A percentile compares a stretch with the other conserved stretches of the same genome.
These are phyloP conservation scores for Kryptolebias marmoratus DNA, from an alignment of 2,113 vertebrate genomes.

Conservation along the genomic window DNA sequence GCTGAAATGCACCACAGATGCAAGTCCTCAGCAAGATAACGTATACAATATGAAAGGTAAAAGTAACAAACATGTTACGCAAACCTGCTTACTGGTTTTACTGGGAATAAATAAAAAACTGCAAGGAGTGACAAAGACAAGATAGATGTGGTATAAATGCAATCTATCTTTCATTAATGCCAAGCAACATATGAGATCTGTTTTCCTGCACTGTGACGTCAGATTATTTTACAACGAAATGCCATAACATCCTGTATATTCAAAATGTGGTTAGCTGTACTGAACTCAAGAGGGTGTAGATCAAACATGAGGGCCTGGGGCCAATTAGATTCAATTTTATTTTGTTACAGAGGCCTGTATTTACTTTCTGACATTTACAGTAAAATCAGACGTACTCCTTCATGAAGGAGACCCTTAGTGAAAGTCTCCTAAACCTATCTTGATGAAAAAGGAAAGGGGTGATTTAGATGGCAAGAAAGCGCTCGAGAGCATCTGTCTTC, in stretches of 20 bases:
- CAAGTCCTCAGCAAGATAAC: slow-evolving; percentile 53
- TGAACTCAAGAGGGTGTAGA: slow-evolving; percentile 65
- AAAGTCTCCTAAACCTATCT: slow-evolving; percentile 55
- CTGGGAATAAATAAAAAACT: slow-evolving; percentile 31
- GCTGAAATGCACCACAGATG: slow-evolving; percentile 60
- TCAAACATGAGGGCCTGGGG: slow-evolving; percentile 75
- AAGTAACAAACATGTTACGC: slow-evolving; percentile 49
- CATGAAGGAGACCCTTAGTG: slow-evolving; percentile 61
- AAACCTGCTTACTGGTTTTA: slow-evolving; percentile 54
- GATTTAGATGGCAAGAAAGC: slow-evolving; percentile 36
- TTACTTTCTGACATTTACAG: slow-evolving; percentile 78
- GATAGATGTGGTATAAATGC: slow-evolving; percentile 40
- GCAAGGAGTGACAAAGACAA: slow-evolving; percentile 36
- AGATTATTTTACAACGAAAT: slow-evolving; percentile 68
- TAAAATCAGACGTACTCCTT: slow-evolving; percentile 59
- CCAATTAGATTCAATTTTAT: slow-evolving; percentile 78
- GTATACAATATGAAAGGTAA: slow-evolving; percentile 56
- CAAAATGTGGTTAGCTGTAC: slow-evolving; percentile 51
- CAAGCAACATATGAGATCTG: slow-evolving; percentile 68
- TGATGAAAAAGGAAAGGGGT: slow-evolving; percentile 29
- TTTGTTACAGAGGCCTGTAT: slow-evolving; percentile 71
- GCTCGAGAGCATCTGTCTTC: slow-evolving; percentile 76
- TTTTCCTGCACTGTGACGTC: slow-evolving; percentile 69
- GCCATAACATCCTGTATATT: slow-evolving; percentile 71
- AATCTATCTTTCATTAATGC: slow-evolving; percentile 51